Evolutionary conservation across 2,888 invertebrate genomes (phyloP), one percentile per base, ranked within the genome.

Genomic region (Rotaria magnacalcarata): DNA sequence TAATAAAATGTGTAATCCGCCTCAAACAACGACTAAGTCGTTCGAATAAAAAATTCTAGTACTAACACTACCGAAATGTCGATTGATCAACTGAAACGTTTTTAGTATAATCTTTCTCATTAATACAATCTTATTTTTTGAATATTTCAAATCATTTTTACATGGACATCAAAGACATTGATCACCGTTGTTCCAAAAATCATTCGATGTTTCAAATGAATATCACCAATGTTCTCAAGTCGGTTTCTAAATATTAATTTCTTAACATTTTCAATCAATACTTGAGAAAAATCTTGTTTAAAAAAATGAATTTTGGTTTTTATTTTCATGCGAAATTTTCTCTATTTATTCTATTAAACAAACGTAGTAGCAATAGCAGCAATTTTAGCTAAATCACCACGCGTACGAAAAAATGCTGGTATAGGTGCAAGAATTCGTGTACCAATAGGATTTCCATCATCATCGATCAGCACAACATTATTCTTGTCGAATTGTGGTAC

Each of bases 401-500:
- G 54, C 19, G 80, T 85, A 47, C 86, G 58, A 52, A 86, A 67
- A 21, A 85, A 86, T 24, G 86, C 54, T n/a, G 99, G 99, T 87
- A 99, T 94, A 0, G 99, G 99, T 2, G 95, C 96, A 89, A 95
- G 94, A 88, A 99, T 96, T 88, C 98, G 93, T 2, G 96, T 99
- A 34, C 99, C 99, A 7, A 97, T 91, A 0, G 99, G 99, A 24
- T 95, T 94, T 34, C 97, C 98, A 89, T 93, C 95, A 89, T 98
- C 96, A 89, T 98, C 97, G 75, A 99, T 94, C 0, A 99, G 92
- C 1, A 99, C 98, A 86, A 98, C 92, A 92, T 99, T 99, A 90
- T 98, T 98, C 89, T 94, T 95, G 91, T 98, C 97, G 91, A 95
- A 96, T 90, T 94, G 94, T 0, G 97, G 97, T 60, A 96, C 93